phyloP scores from a whole-genome alignment of 2,797 vertebrate genomes.

The Acipenser transmontanus region DNA sequence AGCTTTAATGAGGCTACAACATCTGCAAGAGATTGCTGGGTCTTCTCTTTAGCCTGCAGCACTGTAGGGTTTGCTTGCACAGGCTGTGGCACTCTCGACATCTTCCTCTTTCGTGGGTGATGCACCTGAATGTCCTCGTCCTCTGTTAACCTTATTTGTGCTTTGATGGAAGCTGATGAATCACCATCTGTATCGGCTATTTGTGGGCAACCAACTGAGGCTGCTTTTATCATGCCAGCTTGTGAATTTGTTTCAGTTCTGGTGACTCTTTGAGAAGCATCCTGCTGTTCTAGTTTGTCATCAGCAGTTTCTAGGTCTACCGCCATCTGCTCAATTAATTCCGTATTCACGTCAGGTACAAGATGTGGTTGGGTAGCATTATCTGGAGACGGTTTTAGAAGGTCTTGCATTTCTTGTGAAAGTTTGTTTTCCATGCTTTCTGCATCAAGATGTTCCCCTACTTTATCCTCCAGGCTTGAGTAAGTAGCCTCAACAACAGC shows the following conservation, averaged over 20 bases:
- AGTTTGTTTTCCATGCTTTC: conserved; percentile 30
- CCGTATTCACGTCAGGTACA: conserved; percentile 30
- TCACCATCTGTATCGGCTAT: conserved; percentile 76
- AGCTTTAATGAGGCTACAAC: conserved; percentile 92
- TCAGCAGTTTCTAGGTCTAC: conserved; percentile 54
- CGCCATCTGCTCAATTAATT: conserved; percentile 33
- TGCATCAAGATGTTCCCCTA: conserved; percentile 33
- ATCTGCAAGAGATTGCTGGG: conserved; percentile 88
- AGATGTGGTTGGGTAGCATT: conserved; percentile 16
- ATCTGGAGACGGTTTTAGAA: conserved; percentile 19
- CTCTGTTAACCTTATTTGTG: conserved; percentile 72
- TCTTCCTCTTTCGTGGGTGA: conserved; percentile 92
- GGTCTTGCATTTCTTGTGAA: conserved; percentile 22
- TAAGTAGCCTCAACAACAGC: conserved; percentile 15
- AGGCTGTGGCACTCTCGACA: conserved; percentile 68
- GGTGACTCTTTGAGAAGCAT: conserved; percentile 57
- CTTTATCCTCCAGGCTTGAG: conserved; percentile 33
- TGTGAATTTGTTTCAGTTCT: conserved; percentile 25
- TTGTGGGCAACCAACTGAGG: conserved; percentile 62
- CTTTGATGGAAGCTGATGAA: conserved; percentile 57
- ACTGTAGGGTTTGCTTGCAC: conserved; percentile 61
- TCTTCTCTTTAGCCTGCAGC: conserved; percentile 80
- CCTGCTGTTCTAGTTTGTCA: conserved; percentile 62
- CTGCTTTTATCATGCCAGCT: conserved; percentile 35
- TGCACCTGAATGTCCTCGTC: conserved; percentile 84